Conservation (phyloP, 2,797 vertebrate species). For the Loris lydekkerianus region DNA sequence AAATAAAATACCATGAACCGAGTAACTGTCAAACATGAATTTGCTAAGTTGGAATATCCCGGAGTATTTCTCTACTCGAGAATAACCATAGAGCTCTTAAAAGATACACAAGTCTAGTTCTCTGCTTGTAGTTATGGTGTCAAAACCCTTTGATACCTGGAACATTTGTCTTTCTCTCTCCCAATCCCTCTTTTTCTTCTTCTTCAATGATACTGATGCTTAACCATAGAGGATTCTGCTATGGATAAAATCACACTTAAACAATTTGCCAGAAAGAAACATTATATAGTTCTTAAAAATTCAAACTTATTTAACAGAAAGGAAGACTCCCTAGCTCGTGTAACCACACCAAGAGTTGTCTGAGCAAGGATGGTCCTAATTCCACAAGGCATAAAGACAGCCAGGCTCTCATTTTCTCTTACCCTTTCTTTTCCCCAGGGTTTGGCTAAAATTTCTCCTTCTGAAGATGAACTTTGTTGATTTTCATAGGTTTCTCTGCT, state of each 20-base stretch:
- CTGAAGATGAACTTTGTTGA: neutral
- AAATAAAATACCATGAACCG: neutral
- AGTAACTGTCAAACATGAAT: neutral
- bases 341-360: neutral
- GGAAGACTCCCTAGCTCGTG: neutral
- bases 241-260: neutral
- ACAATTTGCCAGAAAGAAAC: neutral
- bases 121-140: neutral
- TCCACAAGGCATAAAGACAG: neutral
- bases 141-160: neutral
- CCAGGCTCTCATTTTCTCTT: neutral
- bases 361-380: conserved; percentile 14
- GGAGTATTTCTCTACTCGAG: neutral
- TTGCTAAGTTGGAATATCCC: neutral
- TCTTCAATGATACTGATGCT: neutral
- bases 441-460: neutral
- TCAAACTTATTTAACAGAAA: neutral
- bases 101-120: neutral
- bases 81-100: neutral
- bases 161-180: neutral
- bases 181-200: neutral
- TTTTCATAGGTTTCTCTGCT: neutral
- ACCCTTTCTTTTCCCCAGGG: neutral
- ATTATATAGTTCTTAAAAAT: neutral
- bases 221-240: neutral